A percentile compares a stretch with the other conserved stretches of the same genome.
phyloP scores from a whole-genome alignment of 2,797 vertebrate genomes.

The Catostomus latipinnis region DNA sequence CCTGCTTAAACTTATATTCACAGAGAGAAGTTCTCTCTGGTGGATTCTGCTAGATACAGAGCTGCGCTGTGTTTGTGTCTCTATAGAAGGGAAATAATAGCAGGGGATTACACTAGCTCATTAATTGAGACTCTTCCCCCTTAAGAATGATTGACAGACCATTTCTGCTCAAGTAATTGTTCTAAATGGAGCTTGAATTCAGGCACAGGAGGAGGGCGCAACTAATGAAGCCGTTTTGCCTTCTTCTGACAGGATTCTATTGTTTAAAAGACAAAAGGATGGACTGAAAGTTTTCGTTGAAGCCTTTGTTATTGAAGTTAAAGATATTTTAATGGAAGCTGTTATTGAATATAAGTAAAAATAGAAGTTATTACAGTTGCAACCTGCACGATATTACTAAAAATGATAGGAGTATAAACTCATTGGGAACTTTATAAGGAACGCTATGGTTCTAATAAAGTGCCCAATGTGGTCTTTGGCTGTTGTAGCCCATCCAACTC shows the following conservation, averaged over 20 bases:
- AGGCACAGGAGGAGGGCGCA: conserved; percentile 67
- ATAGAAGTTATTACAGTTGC: no score
- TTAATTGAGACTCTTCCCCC: conserved; percentile 90
- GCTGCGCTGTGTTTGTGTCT: conserved; percentile 10
- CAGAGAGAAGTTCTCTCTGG: conserved; percentile 2
- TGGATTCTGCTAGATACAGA: conserved; percentile 12
- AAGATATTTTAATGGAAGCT: neutral
- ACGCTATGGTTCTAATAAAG: no score
- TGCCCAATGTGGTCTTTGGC: no score
- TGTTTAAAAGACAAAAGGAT: conserved; percentile 73
- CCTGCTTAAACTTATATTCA: neutral
- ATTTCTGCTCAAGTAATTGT: conserved; percentile 86
- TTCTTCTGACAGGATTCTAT: conserved; percentile 74
- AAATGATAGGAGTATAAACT: no score
- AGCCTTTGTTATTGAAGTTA: neutral
- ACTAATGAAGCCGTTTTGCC: conserved; percentile 71
- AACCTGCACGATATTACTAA: no score
- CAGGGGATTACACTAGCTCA: conserved; percentile 86
- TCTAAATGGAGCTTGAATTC: conserved; percentile 82
- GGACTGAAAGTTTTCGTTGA: conserved; percentile 55
- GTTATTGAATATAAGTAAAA: neutral
- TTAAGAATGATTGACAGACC: conserved; percentile 91
- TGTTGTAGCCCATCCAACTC: no score
- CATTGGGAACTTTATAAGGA: no score
- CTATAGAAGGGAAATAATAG: conserved; percentile 75